phyloP scores from a whole-genome alignment of 2,113 vertebrate genomes.

The Hystrix brachyura region DNA sequence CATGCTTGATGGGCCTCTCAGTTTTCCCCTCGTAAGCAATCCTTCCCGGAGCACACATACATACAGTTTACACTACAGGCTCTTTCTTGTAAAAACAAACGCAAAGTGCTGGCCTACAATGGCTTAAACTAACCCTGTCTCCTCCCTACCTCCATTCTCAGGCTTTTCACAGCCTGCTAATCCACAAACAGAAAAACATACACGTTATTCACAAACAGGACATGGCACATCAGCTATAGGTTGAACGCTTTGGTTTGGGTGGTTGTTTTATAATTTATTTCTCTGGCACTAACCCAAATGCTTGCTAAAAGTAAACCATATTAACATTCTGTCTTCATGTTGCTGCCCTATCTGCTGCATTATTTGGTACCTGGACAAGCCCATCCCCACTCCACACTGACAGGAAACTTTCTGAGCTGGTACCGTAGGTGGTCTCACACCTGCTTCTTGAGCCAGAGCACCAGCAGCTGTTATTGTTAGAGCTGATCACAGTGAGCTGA shows the following conservation, averaged over 20 bases:
- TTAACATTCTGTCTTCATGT: conserved; percentile 82
- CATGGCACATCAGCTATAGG: conserved; percentile 45
- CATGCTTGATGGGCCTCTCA: conserved; percentile 13
- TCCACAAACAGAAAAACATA: conserved; percentile 42
- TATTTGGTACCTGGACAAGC: conserved; percentile 81
- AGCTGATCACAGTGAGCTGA: conserved; percentile 84
- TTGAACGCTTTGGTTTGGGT: conserved; percentile 65
- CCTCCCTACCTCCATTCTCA: background rate
- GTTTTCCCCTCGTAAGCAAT: conserved; percentile 47
- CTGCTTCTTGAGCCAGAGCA: conserved; percentile 85
- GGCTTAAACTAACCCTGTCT: conserved; percentile 29
- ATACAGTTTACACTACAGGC: conserved; percentile 52
- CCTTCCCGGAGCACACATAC: background rate
- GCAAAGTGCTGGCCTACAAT: conserved; percentile 37
- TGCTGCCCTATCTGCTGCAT: conserved; percentile 77
- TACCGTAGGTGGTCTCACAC: conserved; percentile 89
- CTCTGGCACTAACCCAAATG: conserved; percentile 82
- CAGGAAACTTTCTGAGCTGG: conserved; percentile 84
- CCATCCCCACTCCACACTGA: conserved; percentile 70
- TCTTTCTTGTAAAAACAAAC: conserved; percentile 73
- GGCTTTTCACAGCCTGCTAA: conserved; percentile 46
- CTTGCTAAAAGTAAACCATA: conserved; percentile 76
- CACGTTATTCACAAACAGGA: conserved; percentile 17
- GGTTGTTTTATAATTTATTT: conserved; percentile 70
- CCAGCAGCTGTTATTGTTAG: conserved; percentile 89